phyloP scores from a whole-genome alignment of 1,140 invertebrate species.

The Drosophila ficusphila region DNA sequence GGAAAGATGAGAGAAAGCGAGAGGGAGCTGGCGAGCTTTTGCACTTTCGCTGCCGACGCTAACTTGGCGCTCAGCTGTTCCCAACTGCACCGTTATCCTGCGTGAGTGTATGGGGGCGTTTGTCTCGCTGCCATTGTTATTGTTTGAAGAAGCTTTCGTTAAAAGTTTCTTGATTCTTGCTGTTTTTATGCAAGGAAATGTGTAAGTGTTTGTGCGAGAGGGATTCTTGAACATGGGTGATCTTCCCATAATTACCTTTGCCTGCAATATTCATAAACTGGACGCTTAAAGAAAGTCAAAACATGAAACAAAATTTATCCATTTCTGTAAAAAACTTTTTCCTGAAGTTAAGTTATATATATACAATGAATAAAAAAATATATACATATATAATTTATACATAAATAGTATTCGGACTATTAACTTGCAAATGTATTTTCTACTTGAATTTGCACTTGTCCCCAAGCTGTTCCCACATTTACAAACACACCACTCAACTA shows the following conservation, averaged over 20 bases:
- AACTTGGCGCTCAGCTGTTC: conserved; percentile 38
- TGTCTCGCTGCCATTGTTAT: conserved; percentile 13
- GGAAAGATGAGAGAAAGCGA: neutral
- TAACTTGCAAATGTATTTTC: neutral
- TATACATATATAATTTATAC: too few species aligned
- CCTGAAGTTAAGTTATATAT: too few species aligned
- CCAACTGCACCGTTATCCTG: conserved; percentile 18
- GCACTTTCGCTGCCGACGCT: conserved; percentile 39
- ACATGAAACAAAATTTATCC: too few species aligned
- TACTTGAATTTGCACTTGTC: neutral
- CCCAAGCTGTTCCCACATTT: neutral
- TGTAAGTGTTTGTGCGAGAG: neutral
- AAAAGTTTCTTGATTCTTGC: conserved; percentile 15
- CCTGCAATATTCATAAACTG: neutral
- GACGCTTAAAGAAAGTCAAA: neutral
- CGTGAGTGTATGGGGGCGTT: neutral
- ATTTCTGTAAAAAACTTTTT: too few species aligned
- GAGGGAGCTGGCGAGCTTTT: conserved; percentile 24
- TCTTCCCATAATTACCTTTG: neutral
- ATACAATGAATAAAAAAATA: too few species aligned
- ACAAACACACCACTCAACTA: neutral
- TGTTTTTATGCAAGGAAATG: neutral
- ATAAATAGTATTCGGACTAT: neutral
- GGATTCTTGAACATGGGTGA: neutral
- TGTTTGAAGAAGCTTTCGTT: conserved; percentile 15